Base-by-base conservation (phyloP, 2,113 vertebrate genomes). In the Nothoprocta pentlandii region DNA sequence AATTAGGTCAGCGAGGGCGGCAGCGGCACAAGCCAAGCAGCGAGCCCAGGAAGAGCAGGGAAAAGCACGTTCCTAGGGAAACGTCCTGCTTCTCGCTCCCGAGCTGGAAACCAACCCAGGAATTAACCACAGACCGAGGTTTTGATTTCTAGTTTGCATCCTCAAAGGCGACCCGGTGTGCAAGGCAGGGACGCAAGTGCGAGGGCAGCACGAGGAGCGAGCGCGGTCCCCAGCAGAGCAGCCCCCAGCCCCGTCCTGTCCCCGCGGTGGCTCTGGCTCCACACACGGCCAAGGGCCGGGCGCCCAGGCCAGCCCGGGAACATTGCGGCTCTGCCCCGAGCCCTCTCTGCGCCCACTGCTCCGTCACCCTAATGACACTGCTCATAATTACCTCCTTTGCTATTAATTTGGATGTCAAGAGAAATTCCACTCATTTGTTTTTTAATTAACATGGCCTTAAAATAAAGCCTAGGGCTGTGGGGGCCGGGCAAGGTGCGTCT, bases 371-470 rank as follows among this genome's bases (percentile, higher is more conserved):
- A 71, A 89, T 1, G 89, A 85, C 92, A 77, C 59, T 16, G 84
- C 49, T 58, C 80, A 47, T 95, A 49, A 92, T 92, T 69, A 94
- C 25, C 85, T 85, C 41, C 36, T 51, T 54, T 63, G 61, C 89
- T 73, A 93, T 96, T 95, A 93, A 87, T 96, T 67, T 83, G 83
- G 64, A 51, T 91, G 94, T 96, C 97, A 84, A 74, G 95, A 21
- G 19, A 89, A 76, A 93, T 84, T 16, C 26, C 54, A 21, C 15
- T 93, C 54, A 34, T 94, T 91, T 73, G 75, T 80, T 93, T 94
- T 94, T 93, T 94, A 94, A 97, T 97, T 93, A 97, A 96, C 69
- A 73, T n/a, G 78, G 41, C 39, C 90, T 92, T 92, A 95, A 95
- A 94, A 93, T 84, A 89, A 90, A 92, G 86, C 82, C 2, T 6